phyloP scores from a whole-genome alignment of 2,113 vertebrate genomes.

The Mus spicilegus region DNA sequence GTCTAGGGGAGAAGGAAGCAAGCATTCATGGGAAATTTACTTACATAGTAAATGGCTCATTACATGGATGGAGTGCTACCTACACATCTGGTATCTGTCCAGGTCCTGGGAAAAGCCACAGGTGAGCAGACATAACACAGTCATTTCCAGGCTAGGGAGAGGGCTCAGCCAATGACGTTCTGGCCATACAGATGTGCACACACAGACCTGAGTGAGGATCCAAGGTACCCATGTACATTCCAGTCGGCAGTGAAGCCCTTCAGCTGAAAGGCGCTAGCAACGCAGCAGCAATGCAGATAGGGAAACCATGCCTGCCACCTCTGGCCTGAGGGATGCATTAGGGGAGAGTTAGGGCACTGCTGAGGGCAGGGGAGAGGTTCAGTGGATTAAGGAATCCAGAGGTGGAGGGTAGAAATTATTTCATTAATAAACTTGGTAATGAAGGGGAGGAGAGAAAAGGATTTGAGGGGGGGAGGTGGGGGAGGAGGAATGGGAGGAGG shows the following conservation, averaged over 20 bases:
- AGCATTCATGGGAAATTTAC: fast-evolving
- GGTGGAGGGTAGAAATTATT: background rate
- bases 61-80: background rate
- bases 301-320: background rate
- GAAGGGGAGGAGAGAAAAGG: background rate
- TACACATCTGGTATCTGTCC: fast-evolving
- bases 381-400: background rate
- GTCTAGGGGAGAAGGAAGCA: background rate
- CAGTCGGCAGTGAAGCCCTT: background rate
- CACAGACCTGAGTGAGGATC: background rate
- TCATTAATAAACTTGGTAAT: background rate
- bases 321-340: background rate
- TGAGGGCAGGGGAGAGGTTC: background rate
- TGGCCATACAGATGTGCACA: background rate
- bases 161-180: background rate
- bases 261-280: fast-evolving
- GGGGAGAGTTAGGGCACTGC: background rate
- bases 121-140: background rate
- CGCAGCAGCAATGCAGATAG: fast-evolving
- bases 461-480: background rate
- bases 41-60: background rate
- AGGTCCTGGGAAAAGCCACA: background rate
- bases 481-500: too few species aligned
- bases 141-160: background rate
- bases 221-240: too few species aligned